phyloP scores from a whole-genome alignment of 2,888 invertebrate species.

The Scaptomyza flava region DNA sequence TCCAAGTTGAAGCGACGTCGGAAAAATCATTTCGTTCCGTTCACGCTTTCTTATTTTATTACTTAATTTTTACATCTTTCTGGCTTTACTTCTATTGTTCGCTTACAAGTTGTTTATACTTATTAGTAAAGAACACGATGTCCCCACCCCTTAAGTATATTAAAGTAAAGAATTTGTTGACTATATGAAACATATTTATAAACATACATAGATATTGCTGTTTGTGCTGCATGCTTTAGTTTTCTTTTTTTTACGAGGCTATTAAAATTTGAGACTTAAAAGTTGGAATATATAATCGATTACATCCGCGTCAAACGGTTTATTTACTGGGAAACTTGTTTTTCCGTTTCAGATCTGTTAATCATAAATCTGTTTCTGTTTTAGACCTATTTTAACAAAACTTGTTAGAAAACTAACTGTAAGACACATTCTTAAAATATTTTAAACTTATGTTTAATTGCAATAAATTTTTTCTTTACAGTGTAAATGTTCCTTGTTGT shows the following conservation, averaged over 20 bases:
- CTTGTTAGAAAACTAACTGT: background rate
- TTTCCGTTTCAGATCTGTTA: background rate
- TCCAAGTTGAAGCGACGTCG: slow-evolving; percentile 10
- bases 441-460: background rate
- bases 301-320: background rate
- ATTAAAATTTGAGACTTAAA: background rate
- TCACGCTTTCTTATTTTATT: slow-evolving; percentile 12
- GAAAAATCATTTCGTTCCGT: slow-evolving; percentile 28
- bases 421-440: background rate
- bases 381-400: background rate
- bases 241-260: background rate
- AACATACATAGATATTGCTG: background rate
- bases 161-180: background rate
- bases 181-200: background rate
- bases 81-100: background rate
- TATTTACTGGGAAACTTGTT: background rate
- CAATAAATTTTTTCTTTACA: background rate
- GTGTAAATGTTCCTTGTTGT: background rate
- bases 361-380: background rate
- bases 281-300: background rate
- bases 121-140: background rate
- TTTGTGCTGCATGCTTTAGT: background rate
- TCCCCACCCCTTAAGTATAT: background rate
- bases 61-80: background rate
- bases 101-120: background rate